Evolutionary conservation across 2,888 invertebrate genomes (phyloP), one percentile per base, ranked within the genome.

Genomic region (Amphimallon solstitiale): DNA sequence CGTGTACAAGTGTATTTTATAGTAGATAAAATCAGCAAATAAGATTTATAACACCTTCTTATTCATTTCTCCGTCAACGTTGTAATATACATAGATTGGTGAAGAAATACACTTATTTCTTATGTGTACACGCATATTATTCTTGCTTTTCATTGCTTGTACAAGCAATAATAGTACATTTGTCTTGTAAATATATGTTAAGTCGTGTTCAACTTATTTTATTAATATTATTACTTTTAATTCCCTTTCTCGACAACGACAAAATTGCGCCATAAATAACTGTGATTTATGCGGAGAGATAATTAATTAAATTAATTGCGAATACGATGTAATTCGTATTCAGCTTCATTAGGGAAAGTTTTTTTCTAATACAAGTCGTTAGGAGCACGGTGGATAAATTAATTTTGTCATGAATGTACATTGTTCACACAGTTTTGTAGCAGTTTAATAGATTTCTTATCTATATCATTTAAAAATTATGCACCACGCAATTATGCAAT

Each of bases 361-460:
- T 54, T 56, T 21, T 49, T 23, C 15, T 59, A 54, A 38, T 37
- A 21, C 12, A 10, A 54, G 21, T 54, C 54, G 38, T 54, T 54
- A 38, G 38, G 6, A 5, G 12, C 38, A 38, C 19, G 38, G 9
- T 21, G 43, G 29, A 59, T 43, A 59, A 59, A 43, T 59, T 59
- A 59, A 29, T 59, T 59, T 43, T 23, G 43, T 29, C 14, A 29
- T 34, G 37, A 29, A 59, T 43, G 43, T 43, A 43, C 14, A 38
- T 45, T 29, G 29, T 43, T 14, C 56, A 4, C 56, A 43, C 5
- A 29, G 29, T 29, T 29, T 7, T 29, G 2, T 49, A 43, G 14
- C 43, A 21, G 15, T 23, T 59, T 23, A 43, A 29, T 59, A 59
- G 56, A 59, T 59, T 17, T 6, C 29, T 59, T 40, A 59, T 59